Evolutionary conservation across 2,797 vertebrate species (phyloP), one percentile per base, ranked within the genome.

Genomic region (Aphelocoma californica): DNA sequence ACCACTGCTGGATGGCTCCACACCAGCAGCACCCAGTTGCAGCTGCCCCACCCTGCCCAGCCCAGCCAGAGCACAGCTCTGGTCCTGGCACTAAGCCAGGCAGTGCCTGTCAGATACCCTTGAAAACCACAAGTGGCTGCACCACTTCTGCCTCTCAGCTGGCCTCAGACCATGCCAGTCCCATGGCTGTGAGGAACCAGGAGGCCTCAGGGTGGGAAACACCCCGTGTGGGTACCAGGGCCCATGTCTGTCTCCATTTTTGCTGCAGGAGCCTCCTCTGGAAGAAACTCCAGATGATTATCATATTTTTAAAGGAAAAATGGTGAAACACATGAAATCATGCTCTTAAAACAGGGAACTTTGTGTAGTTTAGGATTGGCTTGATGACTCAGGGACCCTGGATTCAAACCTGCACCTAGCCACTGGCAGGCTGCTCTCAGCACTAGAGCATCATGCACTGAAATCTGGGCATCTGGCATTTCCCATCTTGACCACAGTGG

Each of bases 151-250:
- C 40, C 28, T 56, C 64, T 38, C 2, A 5, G 1, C 18, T 60
- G 45, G n/a, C 75, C 75, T 79, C 21, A 2, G 54, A 28, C 21
- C 9, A 3, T 7, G 3, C 38, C 54, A 23, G 42, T 24, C 20
- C 2, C 1, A 14, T 8, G 38, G 20, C 64, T 40, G 20, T 12
- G 38, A 69, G 64, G 54, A 82, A 60, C 29, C 2, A 1, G 18
- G 44, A 14, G 13, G 17, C 12, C 26, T 42, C 10, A 1, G 69
- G 36, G 17, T 66, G 36, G 64, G 29, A 83, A 54, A 32, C n/a
- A n/a, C 47, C 58, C 44, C 0, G 0, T 18, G 38, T 2, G 8
- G 42, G 26, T 64, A 20, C 23, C 0, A 1, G 28, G 2, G 1
- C n/a, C 26, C 7, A 1, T 20, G 2, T 38, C 50, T 23, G 6